Conservation (phyloP, 2,888 invertebrate genomes). For the Pterobdella sp. region DNA sequence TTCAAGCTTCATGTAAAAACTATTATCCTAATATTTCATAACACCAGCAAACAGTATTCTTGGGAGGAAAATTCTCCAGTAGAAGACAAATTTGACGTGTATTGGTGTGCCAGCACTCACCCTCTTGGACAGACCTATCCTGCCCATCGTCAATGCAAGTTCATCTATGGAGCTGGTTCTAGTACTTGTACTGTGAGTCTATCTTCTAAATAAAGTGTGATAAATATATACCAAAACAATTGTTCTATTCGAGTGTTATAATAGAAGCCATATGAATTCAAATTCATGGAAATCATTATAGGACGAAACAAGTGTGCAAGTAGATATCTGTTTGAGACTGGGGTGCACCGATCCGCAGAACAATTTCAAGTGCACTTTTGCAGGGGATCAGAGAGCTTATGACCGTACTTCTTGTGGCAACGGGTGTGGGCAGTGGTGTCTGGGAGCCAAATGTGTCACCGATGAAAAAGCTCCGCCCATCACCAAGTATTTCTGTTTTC, state of each 20-base stretch:
- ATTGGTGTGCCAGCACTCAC: slow-evolving; percentile 14
- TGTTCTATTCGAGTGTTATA: no score
- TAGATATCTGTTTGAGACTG: background rate
- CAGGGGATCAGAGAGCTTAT: slow-evolving; percentile 41
- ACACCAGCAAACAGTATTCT: background rate
- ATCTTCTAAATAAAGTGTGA: no score
- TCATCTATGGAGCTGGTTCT: background rate
- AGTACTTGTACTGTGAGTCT: background rate
- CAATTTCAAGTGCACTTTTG: background rate
- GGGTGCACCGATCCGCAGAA: slow-evolving; percentile 1
- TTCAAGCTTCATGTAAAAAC: no score
- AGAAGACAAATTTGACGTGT: background rate
- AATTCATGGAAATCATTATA: no score
- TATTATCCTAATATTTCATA: no score
- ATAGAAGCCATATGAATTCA: no score
- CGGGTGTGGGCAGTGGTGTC: slow-evolving; percentile 36
- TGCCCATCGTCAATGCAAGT: background rate
- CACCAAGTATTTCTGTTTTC: no score
- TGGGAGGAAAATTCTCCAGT: background rate
- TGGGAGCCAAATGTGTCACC: background rate
- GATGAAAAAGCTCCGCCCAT: background rate
- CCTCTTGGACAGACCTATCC: background rate
- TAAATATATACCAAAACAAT: no score
- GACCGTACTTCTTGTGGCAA: slow-evolving; percentile 40
- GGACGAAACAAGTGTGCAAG: background rate